Evolutionary conservation across 2,797 vertebrate species (phyloP).

Genomic region (Lagocephalus sceleratus): DNA sequence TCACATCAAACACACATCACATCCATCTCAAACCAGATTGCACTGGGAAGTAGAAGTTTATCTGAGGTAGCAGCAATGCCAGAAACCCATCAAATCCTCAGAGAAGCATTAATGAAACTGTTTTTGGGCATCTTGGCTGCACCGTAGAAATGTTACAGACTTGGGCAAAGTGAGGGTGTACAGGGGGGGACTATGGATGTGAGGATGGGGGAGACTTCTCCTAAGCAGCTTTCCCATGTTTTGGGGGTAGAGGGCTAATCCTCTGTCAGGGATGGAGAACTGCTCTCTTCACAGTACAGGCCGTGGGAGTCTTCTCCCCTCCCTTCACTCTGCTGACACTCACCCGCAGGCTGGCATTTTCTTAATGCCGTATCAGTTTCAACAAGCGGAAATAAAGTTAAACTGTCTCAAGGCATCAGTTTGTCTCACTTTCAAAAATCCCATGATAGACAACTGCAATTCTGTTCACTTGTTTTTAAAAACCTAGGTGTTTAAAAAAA

Average conservation of each 20-base stretch:
- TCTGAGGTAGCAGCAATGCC: conserved; percentile 63
- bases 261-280: conserved; percentile 77
- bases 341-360: conserved; percentile 77
- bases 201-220: conserved; percentile 68
- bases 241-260: conserved; percentile 78
- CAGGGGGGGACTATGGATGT: conserved; percentile 64
- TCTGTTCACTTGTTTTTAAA: conserved; percentile 74
- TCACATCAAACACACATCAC: conserved; percentile 71
- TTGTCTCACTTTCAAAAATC: conserved; percentile 78
- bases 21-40: conserved; percentile 69
- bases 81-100: conserved; percentile 72
- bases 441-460: conserved; percentile 77
- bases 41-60: conserved; percentile 65
- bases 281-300: conserved; percentile 72
- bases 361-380: conserved; percentile 81
- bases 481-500: conserved; percentile 49
- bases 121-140: conserved; percentile 74
- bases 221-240: conserved; percentile 81
- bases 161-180: conserved; percentile 67
- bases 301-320: conserved; percentile 77
- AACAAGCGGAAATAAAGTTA: conserved; percentile 80
- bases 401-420: conserved; percentile 75
- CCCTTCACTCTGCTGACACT: conserved; percentile 71
- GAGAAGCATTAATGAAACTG: conserved; percentile 72
- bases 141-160: conserved; percentile 63